These are phyloP conservation scores for Dysmachus trigonus DNA, from an alignment of 2,888 invertebrate genomes.

Conservation along the genomic window DNA sequence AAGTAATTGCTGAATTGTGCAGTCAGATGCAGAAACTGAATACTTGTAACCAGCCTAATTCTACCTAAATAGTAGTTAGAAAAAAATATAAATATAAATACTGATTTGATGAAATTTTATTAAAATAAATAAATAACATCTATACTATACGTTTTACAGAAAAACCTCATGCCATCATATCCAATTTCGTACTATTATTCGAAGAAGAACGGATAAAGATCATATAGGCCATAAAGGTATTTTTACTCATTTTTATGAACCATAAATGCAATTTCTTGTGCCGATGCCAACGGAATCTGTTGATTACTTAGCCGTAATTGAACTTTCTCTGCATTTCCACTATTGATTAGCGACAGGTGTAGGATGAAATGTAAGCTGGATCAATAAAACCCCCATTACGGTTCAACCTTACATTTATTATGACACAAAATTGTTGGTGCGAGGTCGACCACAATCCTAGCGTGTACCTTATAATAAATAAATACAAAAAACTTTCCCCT, in stretches of 20 bases:
- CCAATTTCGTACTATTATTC: no score
- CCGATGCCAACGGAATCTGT: neutral
- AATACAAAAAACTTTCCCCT: neutral
- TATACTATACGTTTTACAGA: no score
- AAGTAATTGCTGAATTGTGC: no score
- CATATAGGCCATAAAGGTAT: no score
- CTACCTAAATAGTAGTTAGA: no score
- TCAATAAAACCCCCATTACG: constrained; percentile 1
- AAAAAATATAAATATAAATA: no score
- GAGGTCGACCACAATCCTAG: neutral
- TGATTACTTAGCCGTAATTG: neutral
- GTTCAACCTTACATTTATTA: constrained; percentile 7
- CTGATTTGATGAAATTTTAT: no score
- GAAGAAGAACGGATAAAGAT: no score
- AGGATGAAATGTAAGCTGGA: neutral
- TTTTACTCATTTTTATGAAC: neutral
- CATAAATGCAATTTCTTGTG: neutral
- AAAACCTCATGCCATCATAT: no score
- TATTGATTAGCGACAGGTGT: constrained; percentile 12
- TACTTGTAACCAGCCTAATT: no score
- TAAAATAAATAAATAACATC: no score
- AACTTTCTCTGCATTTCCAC: neutral
- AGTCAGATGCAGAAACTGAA: no score
- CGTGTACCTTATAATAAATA: neutral
- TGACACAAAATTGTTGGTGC: neutral